These are phyloP conservation scores for Mobula hypostoma DNA, from an alignment of 2,113 vertebrate genomes.

Conservation along the genomic window DNA sequence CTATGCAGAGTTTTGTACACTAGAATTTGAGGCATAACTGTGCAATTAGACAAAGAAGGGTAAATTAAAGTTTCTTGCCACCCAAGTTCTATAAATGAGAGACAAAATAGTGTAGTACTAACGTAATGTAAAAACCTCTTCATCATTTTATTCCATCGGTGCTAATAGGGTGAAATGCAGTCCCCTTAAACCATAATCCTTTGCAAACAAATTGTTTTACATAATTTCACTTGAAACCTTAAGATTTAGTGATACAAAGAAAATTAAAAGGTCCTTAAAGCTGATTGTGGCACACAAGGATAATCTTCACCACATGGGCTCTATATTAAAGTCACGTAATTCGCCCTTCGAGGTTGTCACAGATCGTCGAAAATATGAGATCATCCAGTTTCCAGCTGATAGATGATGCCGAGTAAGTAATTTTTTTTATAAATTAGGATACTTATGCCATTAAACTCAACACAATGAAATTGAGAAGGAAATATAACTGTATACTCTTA, in stretches of 20 bases:
- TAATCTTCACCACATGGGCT: conserved; percentile 18
- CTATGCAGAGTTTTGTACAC: neutral
- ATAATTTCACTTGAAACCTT: neutral
- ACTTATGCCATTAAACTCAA: conserved; percentile 43
- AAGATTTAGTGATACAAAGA: neutral
- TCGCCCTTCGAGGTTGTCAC: conserved; percentile 20
- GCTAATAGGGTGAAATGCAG: neutral
- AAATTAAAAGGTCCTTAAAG: neutral
- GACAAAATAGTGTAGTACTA: neutral
- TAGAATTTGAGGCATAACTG: neutral
- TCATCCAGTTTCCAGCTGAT: conserved; percentile 32
- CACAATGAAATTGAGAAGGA: conserved; percentile 39
- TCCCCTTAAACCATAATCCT: neutral
- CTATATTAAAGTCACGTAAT: conserved; percentile 34
- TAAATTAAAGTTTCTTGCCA: neutral
- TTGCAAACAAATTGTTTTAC: neutral
- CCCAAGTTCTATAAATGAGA: neutral
- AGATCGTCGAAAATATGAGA: conserved; percentile 32
- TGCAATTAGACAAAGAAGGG: neutral
- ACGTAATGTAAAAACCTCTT: neutral
- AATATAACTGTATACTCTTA: neutral
- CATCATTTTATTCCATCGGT: neutral
- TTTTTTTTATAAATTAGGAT: conserved; percentile 47
- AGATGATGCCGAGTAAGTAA: conserved; percentile 47
- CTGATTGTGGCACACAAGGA: neutral